Percentiles rank a stretch among this genome's conserved stretches.
Evolutionary conservation across 2,113 vertebrate species (phyloP).

Genomic region (Nyctibius bracteatus): DNA sequence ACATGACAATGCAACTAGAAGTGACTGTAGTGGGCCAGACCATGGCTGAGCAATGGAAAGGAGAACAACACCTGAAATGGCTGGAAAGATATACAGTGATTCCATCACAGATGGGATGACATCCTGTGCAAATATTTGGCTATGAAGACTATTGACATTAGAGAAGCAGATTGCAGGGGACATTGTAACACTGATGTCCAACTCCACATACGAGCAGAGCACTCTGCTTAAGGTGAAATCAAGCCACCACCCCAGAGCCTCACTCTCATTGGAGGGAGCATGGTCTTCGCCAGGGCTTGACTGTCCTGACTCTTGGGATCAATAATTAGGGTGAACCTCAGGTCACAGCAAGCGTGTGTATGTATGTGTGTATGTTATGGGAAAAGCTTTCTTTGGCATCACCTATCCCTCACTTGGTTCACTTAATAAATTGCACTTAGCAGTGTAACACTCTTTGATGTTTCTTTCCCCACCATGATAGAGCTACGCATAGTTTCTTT

Average conservation of each 20-base stretch:
- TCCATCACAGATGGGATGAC: neutral
- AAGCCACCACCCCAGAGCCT: neutral
- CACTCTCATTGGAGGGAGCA: neutral
- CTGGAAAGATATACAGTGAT: neutral
- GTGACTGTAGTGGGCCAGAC: neutral
- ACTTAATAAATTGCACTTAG: neutral
- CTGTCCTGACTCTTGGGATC: neutral
- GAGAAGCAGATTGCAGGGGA: neutral
- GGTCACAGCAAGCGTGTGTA: neutral
- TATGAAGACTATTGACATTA: neutral
- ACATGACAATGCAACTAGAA: neutral
- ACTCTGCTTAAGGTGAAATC: neutral
- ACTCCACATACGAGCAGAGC: neutral
- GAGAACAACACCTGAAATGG: neutral
- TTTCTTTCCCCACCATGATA: neutral
- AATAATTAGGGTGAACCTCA: neutral
- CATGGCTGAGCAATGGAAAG: neutral
- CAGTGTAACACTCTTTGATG: neutral
- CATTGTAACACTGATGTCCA: neutral
- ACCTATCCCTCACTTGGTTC: neutral
- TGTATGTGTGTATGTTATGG: no score
- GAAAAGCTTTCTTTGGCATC: neutral
- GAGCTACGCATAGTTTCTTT: neutral
- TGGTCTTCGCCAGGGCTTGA: neutral
- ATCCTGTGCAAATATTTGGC: neutral